Base-by-base conservation (phyloP, 2,888 invertebrate genomes). In the Cacoxenus indagator region DNA sequence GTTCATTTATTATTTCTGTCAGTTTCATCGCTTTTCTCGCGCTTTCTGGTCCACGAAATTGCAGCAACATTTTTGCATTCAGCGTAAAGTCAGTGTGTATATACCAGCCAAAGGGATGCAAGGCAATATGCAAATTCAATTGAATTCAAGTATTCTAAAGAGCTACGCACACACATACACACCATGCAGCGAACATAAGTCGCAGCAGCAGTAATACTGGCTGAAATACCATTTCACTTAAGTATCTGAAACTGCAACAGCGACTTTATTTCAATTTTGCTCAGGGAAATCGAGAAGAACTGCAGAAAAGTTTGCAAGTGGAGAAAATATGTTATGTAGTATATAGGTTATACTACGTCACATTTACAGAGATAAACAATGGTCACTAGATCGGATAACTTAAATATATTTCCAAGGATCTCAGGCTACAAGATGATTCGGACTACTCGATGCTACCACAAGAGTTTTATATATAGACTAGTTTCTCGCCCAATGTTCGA, bases 61-160 rank as follows among this genome's bases (percentile, higher is more conserved):
- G 17, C 17, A 51, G 51, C 51, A 51, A 59, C 17, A 59, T 31
- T 31, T 59, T 59, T 59, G 17, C 19, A 59, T 17, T 9, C 17
- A 17, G 59, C 59, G 19, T 37, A 8, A n/a, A 59, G 29, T 17
- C 59, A 37, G n/a, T 37, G 14, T 37, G 37, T 2, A 37, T 37
- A 37, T 4, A 2, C 8, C 59, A 26, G 17, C 31, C 9, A 17
- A 31, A 59, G 31, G 59, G 29, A 59, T 59, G 59, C 59, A 59
- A 31, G 19, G 59, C 19, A 59, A 59, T 59, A 59, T 59, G 59
- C 59, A 59, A 59, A 59, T 59, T 59, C 59, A 59, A 59, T 59
- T 59, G 59, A 59, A 59, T 31, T 59, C 37, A 59, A 59, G 59
- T 8, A 51, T 51, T 1, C 51, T 51, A 19, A 51, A 51, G 22